Evolutionary conservation across 2,113 vertebrate species (phyloP).

Genomic region (Petroica traversi): DNA sequence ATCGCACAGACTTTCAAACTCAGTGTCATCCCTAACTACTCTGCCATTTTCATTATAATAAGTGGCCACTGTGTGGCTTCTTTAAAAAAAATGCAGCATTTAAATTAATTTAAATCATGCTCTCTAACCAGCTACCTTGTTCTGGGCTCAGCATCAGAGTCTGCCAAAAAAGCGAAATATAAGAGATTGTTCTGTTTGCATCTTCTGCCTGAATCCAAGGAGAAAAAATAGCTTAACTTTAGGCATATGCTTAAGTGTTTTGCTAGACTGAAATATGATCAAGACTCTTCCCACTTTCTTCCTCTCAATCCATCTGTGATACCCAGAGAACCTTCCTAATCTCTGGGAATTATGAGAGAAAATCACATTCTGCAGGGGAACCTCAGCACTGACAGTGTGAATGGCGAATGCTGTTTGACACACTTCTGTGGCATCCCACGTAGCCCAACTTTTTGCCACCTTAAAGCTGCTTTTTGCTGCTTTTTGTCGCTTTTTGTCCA

Average conservation of each 20-base stretch:
- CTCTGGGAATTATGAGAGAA: background rate
- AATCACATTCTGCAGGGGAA: background rate
- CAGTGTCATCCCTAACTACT: background rate
- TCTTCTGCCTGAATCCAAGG: background rate
- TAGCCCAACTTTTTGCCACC: background rate
- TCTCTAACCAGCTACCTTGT: background rate
- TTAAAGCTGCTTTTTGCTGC: background rate
- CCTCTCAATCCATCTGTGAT: background rate
- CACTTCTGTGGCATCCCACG: accelerated
- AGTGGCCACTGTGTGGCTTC: background rate
- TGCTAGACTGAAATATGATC: conserved; percentile 37
- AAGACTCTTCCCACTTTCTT: conserved; percentile 23
- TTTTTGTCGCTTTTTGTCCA: background rate
- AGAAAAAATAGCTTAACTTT: conserved; percentile 14
- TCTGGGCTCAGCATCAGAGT: background rate
- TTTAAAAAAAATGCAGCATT: background rate
- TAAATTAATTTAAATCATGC: background rate
- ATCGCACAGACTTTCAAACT: background rate
- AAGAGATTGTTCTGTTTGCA: background rate
- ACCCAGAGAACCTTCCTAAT: background rate
- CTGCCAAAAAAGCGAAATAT: background rate
- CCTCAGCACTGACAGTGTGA: background rate
- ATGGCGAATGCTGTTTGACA: background rate
- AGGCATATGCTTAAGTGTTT: conserved; percentile 1
- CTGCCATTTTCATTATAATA: background rate